Conservation (phyloP, 2,888 invertebrate species). For the Euproctis similis region DNA sequence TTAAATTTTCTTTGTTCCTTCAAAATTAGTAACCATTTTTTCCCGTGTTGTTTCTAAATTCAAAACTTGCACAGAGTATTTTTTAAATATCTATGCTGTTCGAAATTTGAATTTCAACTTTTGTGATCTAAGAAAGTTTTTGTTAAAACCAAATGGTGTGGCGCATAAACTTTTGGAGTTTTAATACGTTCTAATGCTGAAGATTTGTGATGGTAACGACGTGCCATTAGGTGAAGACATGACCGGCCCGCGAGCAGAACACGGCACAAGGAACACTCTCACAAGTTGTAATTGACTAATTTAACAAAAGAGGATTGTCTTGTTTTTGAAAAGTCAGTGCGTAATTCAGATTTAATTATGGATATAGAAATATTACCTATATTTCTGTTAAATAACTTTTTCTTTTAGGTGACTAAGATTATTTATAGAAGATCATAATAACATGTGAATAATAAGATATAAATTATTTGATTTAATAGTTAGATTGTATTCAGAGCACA, state of each 20-base stretch:
- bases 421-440: too few relatives aligned
- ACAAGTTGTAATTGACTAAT: constrained; percentile 39
- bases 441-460: too few relatives aligned
- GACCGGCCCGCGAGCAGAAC: constrained; percentile 22
- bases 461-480: too few relatives aligned
- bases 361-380: too few relatives aligned
- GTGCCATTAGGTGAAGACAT: constrained; percentile 60
- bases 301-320: constrained; percentile 35
- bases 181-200: constrained; percentile 70
- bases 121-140: constrained; percentile 69
- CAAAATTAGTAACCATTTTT: too few relatives aligned
- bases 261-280: constrained; percentile 44
- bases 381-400: too few relatives aligned
- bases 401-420: too few relatives aligned
- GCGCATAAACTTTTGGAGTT: constrained; percentile 67
- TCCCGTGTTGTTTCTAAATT: too few relatives aligned
- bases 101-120: constrained; percentile 68
- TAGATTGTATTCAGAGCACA: too few relatives aligned
- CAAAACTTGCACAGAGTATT: constrained; percentile 26
- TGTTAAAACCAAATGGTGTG: constrained; percentile 61
- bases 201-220: constrained; percentile 71
- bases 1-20: too few relatives aligned
- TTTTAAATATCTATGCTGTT: constrained; percentile 28
- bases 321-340: too few relatives aligned
- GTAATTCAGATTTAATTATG: too few relatives aligned